Conservation (phyloP, 2,888 invertebrate genomes). For the Polyommatus iphigenia region DNA sequence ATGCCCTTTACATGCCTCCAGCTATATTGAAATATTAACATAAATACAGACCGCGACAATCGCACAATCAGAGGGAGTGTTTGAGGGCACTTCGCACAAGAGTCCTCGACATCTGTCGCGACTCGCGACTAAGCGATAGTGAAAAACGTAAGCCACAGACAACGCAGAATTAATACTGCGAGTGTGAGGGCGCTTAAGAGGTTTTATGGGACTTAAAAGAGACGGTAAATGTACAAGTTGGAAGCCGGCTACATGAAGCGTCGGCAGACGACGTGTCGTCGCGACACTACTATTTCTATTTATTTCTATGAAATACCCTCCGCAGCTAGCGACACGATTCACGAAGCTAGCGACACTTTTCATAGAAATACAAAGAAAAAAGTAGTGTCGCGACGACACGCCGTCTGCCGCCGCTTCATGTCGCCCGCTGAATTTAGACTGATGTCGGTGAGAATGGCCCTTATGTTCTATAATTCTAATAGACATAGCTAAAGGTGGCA, state of each 20-base stretch:
- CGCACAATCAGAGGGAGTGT: constrained; percentile 45
- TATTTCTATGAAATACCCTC: no score
- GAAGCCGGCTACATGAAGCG: no score
- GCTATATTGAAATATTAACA: constrained; percentile 13
- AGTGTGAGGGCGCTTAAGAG: constrained; percentile 31
- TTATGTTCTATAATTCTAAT: no score
- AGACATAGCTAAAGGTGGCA: no score
- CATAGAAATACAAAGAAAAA: no score
- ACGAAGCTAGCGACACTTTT: no score
- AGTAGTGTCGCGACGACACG: no score
- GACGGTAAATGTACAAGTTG: background rate
- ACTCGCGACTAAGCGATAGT: constrained; percentile 46
- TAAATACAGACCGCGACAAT: constrained; percentile 28
- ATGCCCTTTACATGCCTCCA: background rate
- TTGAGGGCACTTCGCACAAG: constrained; percentile 57
- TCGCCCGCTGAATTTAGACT: background rate
- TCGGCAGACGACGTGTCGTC: no score
- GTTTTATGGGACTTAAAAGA: constrained; percentile 22
- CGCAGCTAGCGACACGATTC: no score
- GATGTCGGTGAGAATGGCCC: background rate
- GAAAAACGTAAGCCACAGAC: constrained; percentile 36
- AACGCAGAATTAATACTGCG: constrained; percentile 23
- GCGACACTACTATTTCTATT: no score
- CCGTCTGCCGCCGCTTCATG: no score
- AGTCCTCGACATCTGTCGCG: constrained; percentile 67